Evolutionary conservation across 2,797 vertebrate species (phyloP), one percentile per base, ranked within the genome.

Genomic region (Antennarius maculatus): DNA sequence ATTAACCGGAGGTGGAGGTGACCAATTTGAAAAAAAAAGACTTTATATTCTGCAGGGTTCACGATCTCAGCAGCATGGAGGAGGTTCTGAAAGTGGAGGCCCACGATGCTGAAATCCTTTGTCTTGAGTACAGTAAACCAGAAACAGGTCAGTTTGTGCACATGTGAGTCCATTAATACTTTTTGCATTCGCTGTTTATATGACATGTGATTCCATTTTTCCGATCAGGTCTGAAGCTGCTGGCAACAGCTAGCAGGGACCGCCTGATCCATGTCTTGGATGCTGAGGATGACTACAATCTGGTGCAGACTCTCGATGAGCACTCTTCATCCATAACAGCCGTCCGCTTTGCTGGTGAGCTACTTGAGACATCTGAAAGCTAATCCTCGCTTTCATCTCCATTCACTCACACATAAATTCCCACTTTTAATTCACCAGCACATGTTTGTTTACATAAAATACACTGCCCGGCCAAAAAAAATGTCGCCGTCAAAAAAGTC

Each of bases 261-360:
- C 94, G 96, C 62, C 77, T 99, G 76, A 98, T 99, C 82, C 96
- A 97, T 0, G 91, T 99, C 41, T 79, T 98, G 83, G 94, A 98
- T 69, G 95, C 96, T 16, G 94, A 92, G 37, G 89, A 93, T 16
- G 93, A 95, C 65, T 98, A 99, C 75, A 90, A 93, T 63, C 88
- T 97, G 54, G 92, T 97, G 74, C 97, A 99, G 92, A 99, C 97
- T 0, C 86, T 99, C 58, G 96, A 99, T 1, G 95, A 99, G 54
- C 97, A 99, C 88, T 98, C 97, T 11, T 97, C 97, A 59, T 96
- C 95, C 67, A 96, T 99, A 89, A 97, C 96, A 55, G 95, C 97
- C 47, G 94, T 99, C 61, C 95, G 95, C 68, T 98, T 99, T 84
- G 95, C 97, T 78, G 96, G 97, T 99, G 91, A 91, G 87, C 46